Evolutionary conservation across 2,113 vertebrate genomes (phyloP).

Genomic region (Gobio gobio): DNA sequence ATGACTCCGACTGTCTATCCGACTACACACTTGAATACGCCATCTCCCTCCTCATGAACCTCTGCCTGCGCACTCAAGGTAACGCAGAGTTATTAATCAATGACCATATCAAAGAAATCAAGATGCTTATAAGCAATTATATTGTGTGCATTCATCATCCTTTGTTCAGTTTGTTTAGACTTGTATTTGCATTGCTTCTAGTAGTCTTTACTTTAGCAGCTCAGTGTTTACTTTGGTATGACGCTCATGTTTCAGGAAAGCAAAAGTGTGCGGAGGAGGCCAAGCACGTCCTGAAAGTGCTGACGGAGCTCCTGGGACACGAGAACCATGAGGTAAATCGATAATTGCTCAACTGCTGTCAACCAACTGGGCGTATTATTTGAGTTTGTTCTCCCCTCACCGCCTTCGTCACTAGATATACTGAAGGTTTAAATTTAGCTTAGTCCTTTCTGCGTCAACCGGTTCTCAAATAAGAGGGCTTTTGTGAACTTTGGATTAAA

Average conservation of each 20-base stretch:
- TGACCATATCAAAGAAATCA: neutral
- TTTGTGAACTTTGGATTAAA: conserved; percentile 18
- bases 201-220: neutral
- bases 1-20: conserved; percentile 87
- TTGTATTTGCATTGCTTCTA: neutral
- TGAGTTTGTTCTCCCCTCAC: neutral
- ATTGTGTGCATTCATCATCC: neutral
- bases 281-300: conserved; percentile 86
- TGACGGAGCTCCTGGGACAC: conserved; percentile 92
- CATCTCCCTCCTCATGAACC: conserved; percentile 92
- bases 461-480: neutral
- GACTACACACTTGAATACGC: conserved; percentile 91
- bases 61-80: conserved; percentile 93
- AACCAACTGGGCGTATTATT: neutral
- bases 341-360: neutral
- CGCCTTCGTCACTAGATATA: neutral
- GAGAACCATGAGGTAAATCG: conserved; percentile 90
- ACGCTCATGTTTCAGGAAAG: conserved; percentile 80
- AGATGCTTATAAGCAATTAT: neutral
- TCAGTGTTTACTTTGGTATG: conserved; percentile 6
- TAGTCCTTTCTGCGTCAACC: neutral
- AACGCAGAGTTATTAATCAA: neutral
- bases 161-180: neutral
- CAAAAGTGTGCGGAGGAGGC: conserved; percentile 85
- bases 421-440: neutral